Base-by-base conservation (phyloP, 2,888 invertebrate genomes). In the Callinectes sapidus region DNA sequence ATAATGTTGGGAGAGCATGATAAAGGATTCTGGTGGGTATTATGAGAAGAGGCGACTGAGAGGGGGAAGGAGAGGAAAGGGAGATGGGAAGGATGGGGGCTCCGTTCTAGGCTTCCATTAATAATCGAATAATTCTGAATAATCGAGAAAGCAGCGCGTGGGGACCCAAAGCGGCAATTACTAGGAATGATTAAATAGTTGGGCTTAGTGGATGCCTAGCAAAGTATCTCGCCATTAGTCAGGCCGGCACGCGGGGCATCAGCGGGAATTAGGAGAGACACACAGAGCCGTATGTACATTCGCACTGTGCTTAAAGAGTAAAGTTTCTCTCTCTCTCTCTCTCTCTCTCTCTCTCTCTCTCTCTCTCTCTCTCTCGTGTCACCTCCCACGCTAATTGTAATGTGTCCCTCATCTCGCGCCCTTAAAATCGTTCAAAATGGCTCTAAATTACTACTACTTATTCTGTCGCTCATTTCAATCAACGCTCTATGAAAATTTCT, bases 71-170 rank as follows among this genome's bases (percentile, higher is more conserved):
- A 90, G 90, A 18, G n/a, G n/a, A n/a, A 61, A 66, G 81, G 35
- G 35, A 35, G 81, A 61, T 3, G 16, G 39, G 42, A 35, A 86
- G 86, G 10, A 42, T 8, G 89, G 39, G 89, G 54, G 54, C 35
- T 3, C 39, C 55, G 55, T 61, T 61, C 10, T 1, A 42, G 35
- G 42, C 55, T 14, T 18, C 32, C 55, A 61, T 86, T 86, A 90
- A 90, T 90, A 90, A 90, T 86, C 61, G 90, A 90, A 90, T 86
- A 90, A 86, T 55, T 86, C 85, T 86, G 86, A 90, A 90, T 90
- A 86, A 85, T 61, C 85, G 85, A 86, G 90, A 90, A 61, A 90
- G 54, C 90, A 86, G n/a, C 55, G 85, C 61, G 85, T 14, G 35
- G 61, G 55, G 88, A 86, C 86, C 32, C 54, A 35, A 54, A 86